Conservation (phyloP, 2,888 invertebrate genomes). For the Ptychoptera contaminata region DNA sequence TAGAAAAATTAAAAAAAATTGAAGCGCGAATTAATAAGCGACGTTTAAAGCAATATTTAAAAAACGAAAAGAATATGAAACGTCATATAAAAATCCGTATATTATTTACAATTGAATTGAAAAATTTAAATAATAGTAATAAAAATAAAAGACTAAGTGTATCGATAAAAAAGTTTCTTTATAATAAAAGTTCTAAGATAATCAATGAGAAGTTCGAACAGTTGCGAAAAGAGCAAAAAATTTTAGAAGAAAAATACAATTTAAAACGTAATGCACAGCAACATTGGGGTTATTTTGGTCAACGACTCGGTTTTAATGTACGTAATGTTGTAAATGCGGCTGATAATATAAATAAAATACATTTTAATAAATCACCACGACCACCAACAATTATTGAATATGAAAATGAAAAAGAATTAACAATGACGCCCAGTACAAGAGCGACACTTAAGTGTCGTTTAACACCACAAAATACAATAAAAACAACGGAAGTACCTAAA, state of each 20-base stretch:
- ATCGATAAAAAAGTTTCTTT: too few species aligned
- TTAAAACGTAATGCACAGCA: slow-evolving; percentile 8
- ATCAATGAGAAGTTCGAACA: background rate
- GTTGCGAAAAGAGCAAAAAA: background rate
- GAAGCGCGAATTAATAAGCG: slow-evolving; percentile 25
- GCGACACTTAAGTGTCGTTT: too few species aligned
- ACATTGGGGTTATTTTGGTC: slow-evolving; percentile 26
- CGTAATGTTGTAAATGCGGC: too few species aligned
- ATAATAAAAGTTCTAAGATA: too few species aligned
- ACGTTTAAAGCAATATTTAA: slow-evolving; percentile 32
- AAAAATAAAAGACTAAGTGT: too few species aligned
- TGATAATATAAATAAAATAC: too few species aligned
- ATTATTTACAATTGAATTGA: slow-evolving; percentile 48
- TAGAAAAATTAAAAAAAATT: slow-evolving; percentile 19
- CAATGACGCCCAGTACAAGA: too few species aligned
- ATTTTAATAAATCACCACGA: too few species aligned
- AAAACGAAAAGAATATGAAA: slow-evolving; percentile 43
- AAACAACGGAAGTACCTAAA: too few species aligned
- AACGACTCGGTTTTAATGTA: slow-evolving; percentile 7
- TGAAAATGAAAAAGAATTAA: too few species aligned
- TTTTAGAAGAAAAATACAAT: background rate
- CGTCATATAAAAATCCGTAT: slow-evolving; percentile 48
- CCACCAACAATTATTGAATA: too few species aligned
- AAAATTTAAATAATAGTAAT: slow-evolving; percentile 22
- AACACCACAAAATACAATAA: too few species aligned